A percentile compares a stretch with the other conserved stretches of the same genome.
phyloP scores from a whole-genome alignment of 2,797 vertebrate genomes.

The Otolemur crassicaudatus region DNA sequence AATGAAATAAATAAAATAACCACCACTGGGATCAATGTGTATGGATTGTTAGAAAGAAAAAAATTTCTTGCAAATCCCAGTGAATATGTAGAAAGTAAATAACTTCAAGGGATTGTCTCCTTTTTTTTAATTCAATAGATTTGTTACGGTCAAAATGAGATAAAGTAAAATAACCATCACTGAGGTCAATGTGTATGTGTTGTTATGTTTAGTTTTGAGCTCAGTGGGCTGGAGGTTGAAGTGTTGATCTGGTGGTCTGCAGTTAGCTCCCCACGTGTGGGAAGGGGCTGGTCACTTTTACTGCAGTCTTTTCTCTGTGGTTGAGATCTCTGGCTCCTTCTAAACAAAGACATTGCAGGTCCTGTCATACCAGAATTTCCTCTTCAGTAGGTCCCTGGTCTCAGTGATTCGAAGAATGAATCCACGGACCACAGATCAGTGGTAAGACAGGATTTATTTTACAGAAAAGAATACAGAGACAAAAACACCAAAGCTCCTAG shows the following conservation, averaged over 20 bases:
- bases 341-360: not conserved
- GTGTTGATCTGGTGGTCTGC: not conserved
- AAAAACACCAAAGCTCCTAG: too few relatives aligned
- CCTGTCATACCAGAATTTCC: not conserved
- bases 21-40: not conserved
- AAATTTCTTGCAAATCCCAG: not conserved
- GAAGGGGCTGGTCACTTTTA: not conserved
- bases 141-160: slow-evolving; percentile 15
- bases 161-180: not conserved
- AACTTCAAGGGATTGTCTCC: not conserved
- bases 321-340: not conserved
- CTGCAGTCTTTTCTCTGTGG: not conserved
- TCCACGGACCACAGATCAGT: too few relatives aligned
- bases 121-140: not conserved
- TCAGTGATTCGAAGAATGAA: too few relatives aligned
- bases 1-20: slow-evolving; percentile 11
- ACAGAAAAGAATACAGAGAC: too few relatives aligned
- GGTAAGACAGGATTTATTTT: too few relatives aligned
- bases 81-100: not conserved
- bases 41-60: not conserved
- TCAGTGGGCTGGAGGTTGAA: not conserved
- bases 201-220: not conserved
- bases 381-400: too few relatives aligned
- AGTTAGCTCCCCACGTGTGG: not conserved
- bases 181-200: not conserved